These are phyloP conservation scores for Cryptomyrus ogoouensis DNA, from an alignment of 2,113 vertebrate genomes.

Conservation along the genomic window DNA sequence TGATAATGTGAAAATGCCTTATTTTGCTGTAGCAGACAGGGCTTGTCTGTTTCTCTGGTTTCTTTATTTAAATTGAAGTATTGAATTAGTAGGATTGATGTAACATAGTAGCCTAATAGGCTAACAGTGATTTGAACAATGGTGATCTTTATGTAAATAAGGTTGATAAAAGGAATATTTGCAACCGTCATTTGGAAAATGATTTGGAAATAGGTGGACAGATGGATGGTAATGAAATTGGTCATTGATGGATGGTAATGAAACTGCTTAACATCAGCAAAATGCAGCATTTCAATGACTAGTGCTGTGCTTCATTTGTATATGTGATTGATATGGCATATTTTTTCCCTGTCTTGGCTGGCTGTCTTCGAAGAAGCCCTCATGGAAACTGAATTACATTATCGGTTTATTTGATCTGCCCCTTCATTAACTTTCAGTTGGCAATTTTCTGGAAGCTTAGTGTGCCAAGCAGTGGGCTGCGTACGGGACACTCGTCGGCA, in stretches of 20 bases:
- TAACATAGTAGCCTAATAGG: not conserved
- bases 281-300: not conserved
- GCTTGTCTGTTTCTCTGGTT: not conserved
- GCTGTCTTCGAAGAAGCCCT: not conserved
- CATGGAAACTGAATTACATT: not conserved
- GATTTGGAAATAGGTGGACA: not conserved
- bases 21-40: not conserved
- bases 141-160: not conserved
- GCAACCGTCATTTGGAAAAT: not conserved
- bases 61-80: not conserved
- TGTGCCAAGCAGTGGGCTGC: not conserved
- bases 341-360: not conserved
- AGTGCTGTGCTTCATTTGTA: not conserved
- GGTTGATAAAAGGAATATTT: not conserved
- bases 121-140: not conserved
- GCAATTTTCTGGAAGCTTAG: not conserved
- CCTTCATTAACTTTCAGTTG: not conserved
- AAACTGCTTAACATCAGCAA: not conserved
- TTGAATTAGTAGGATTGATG: not conserved
- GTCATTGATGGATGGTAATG: not conserved
- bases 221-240: not conserved
- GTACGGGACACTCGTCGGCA: too few species aligned
- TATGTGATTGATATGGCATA: not conserved
- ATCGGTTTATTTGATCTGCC: not conserved
- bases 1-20: not conserved